Conservation (phyloP, 2,888 invertebrate genomes). For the Coleophora deauratella region DNA sequence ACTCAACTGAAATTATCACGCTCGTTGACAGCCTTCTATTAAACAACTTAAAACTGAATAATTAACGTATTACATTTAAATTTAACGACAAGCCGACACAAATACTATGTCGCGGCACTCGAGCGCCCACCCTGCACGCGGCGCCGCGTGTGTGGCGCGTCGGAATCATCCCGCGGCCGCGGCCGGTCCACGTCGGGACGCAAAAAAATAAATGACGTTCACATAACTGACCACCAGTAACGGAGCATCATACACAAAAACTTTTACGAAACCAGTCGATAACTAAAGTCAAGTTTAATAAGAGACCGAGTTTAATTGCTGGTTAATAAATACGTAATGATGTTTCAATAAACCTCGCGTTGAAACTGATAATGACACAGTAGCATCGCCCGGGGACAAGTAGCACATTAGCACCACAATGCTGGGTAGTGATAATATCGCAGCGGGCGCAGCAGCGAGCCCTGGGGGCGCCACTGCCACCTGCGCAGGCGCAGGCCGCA, state of each 20-base stretch:
- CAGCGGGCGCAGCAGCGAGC: slow-evolving; percentile 44
- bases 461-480: slow-evolving; percentile 27
- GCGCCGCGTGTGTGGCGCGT: not conserved
- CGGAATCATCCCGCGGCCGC: slow-evolving; percentile 2
- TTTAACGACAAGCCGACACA: too few species aligned
- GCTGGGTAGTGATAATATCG: slow-evolving; percentile 34
- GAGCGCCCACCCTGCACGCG: too few species aligned
- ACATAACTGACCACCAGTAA: not conserved
- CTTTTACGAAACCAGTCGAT: too few species aligned
- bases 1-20: too few species aligned
- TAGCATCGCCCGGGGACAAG: slow-evolving; percentile 21
- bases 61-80: too few species aligned
- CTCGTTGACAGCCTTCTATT: too few species aligned
- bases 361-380: not conserved
- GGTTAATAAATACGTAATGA: not conserved
- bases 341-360: not conserved
- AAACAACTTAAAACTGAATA: too few species aligned
- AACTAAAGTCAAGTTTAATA: not conserved
- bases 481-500: slow-evolving; percentile 13
- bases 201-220: slow-evolving; percentile 1
- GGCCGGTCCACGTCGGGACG: not conserved
- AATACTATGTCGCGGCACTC: too few species aligned
- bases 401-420: slow-evolving; percentile 24
- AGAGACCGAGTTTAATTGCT: not conserved
- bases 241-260: not conserved